Conservation (phyloP, 2,113 vertebrate species). For the Oncorhynchus clarkii region DNA sequence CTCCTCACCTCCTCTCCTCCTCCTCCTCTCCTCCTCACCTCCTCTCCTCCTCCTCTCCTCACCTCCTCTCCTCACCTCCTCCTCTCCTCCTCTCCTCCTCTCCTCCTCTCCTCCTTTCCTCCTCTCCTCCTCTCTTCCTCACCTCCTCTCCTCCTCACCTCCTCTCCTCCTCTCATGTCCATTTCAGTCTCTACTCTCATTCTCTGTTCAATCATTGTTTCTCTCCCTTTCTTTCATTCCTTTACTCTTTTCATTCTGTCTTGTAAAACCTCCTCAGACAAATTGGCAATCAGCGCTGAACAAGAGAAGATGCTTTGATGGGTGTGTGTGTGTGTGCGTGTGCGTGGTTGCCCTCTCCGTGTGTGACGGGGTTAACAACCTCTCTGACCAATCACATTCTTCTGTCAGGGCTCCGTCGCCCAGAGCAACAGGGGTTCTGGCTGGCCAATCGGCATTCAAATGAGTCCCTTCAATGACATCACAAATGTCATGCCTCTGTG, state of each 20-base stretch:
- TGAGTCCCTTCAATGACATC: neutral
- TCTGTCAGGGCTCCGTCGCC: constrained; percentile 63
- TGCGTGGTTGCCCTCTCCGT: constrained; percentile 43
- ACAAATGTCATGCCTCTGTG: too few species aligned
- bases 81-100: too few species aligned
- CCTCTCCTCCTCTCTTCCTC: too few species aligned
- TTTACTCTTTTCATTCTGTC: constrained; percentile 60
- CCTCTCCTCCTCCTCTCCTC: too few species aligned
- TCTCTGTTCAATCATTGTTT: constrained; percentile 27
- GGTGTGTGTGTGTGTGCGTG: constrained; percentile 27
- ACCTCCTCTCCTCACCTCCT: too few species aligned
- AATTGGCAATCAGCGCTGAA: constrained; percentile 72
- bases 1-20: too few species aligned
- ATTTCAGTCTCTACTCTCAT: neutral
- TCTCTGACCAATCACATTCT: constrained; percentile 70
- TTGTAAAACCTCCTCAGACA: constrained; percentile 68
- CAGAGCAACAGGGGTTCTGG: constrained; percentile 71
- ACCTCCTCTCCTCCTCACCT: too few species aligned
- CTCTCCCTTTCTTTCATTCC: constrained; percentile 39
- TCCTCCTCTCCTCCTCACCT: too few species aligned
- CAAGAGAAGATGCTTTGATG: constrained; percentile 62
- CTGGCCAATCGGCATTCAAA: constrained; percentile 62
- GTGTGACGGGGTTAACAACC: constrained; percentile 68
- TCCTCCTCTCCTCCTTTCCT: too few species aligned
- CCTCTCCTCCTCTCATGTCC: too few species aligned